phyloP scores from a whole-genome alignment of 2,113 vertebrate species.

The Odobenus rosmarus region DNA sequence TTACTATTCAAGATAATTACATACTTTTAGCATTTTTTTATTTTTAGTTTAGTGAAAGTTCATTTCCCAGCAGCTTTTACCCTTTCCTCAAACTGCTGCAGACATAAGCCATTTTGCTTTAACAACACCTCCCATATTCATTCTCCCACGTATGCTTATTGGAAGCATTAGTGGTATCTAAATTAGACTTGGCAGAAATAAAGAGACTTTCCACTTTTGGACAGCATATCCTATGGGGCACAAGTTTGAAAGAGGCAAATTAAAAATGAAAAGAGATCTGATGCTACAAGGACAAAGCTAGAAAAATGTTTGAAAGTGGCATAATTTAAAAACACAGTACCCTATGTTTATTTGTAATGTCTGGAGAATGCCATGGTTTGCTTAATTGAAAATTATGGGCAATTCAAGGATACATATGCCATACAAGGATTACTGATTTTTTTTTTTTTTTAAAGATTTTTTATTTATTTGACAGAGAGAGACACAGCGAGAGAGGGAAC shows the following conservation, averaged over 20 bases:
- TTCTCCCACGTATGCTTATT: not conserved
- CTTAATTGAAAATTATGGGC: constrained; percentile 25
- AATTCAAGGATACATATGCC: constrained; percentile 53
- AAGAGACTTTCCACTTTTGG: not conserved
- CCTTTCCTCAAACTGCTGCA: not conserved
- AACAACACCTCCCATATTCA: not conserved
- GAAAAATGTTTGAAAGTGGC: constrained; percentile 36
- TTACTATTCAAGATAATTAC: constrained; percentile 55
- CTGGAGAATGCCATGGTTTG: constrained; percentile 36
- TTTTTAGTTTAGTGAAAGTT: constrained; percentile 14
- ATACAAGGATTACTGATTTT: constrained; percentile 29
- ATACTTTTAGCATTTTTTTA: not conserved
- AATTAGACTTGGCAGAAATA: constrained; percentile 47
- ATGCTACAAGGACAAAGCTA: constrained; percentile 28
- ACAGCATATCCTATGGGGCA: not conserved
- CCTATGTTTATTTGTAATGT: constrained; percentile 61
- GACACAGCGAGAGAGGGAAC: no score
- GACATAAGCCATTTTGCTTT: not conserved
- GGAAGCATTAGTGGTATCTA: not conserved
- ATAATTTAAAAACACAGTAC: constrained; percentile 49
- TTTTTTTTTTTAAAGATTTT: no score
- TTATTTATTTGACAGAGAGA: no score
- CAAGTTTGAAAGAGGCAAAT: constrained; percentile 29
- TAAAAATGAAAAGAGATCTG: constrained; percentile 61
- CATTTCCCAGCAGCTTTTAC: not conserved